Evolutionary conservation across 2,888 invertebrate genomes (phyloP), one percentile per base, ranked within the genome.

Genomic region (Orthonychiurus folsomi): DNA sequence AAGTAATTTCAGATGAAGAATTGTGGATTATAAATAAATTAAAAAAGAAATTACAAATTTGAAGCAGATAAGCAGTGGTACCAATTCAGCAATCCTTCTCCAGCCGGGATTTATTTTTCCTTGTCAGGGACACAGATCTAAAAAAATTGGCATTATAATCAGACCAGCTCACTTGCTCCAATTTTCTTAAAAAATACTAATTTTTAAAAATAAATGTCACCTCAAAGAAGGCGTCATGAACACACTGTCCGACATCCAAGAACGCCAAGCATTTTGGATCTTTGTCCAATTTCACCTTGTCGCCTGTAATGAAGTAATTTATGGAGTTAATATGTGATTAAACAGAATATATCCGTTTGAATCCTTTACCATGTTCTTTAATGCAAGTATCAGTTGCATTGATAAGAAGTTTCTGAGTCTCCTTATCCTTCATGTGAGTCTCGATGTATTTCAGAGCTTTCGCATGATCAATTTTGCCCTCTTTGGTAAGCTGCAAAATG

Each of bases 181-280:
- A n/a, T n/a, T n/a, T n/a, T n/a, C n/a, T n/a, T n/a, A n/a, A n/a
- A n/a, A n/a, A n/a, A n/a, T n/a, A n/a, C n/a, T n/a, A n/a, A n/a
- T n/a, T n/a, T n/a, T n/a, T n/a, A n/a, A n/a, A n/a, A n/a, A n/a
- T n/a, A n/a, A n/a, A n/a, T n/a, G n/a, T 37, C 15, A 37, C 37
- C 9, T 71, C 70, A 23, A 69, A 65, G 60, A 71, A 71, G 1
- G 66, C 63, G 37, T 71, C 69, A 56, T 71, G 70, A 9, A 71
- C 66, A 26, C 70, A 71, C 27, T 66, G 66, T 1, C 69, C 70
- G 12, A 69, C 69, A 62, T 68, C 70, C 69, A 71, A 64, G 37
- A 69, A 71, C 12, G 68, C 68, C 62, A 65, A 60, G 28, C 70
- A 71, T 12, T 63, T 67, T 18, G 69, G 66, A 56, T 69, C 70